phyloP scores from a whole-genome alignment of 2,113 vertebrate genomes.

The Haliaeetus leucogaster region DNA sequence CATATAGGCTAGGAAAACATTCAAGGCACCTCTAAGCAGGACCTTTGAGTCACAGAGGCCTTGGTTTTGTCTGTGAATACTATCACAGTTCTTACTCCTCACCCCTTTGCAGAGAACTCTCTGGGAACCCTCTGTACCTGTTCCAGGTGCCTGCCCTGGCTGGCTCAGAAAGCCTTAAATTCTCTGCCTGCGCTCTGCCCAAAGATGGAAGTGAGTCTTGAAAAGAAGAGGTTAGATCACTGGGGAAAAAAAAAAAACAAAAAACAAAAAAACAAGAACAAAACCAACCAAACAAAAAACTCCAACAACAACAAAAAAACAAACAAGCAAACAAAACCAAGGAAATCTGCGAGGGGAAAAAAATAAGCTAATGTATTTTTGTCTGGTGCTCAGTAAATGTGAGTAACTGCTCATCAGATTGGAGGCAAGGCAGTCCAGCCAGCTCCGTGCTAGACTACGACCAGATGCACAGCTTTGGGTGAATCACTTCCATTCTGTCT shows the following conservation, averaged over 20 bases:
- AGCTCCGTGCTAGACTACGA: background rate
- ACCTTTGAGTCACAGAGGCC: background rate
- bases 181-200: background rate
- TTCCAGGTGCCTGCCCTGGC: rapidly evolving
- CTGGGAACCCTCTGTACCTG: background rate
- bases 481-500: background rate
- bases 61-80: background rate
- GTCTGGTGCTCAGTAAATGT: background rate
- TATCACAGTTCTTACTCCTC: background rate
- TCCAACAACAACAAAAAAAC: too few species aligned
- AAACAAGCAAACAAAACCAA: background rate
- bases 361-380: background rate
- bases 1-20: background rate
- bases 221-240: background rate
- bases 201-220: background rate
- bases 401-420: background rate
- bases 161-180: background rate
- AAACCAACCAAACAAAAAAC: background rate
- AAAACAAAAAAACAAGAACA: background rate
- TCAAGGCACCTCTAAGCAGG: background rate
- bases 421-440: background rate
- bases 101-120: background rate
- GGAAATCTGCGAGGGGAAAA: background rate
- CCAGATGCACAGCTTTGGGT: background rate
- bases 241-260: rapidly evolving